Evolutionary conservation across 2,888 invertebrate species (phyloP), one percentile per base, ranked within the genome.

Genomic region (Dryococelus australis): DNA sequence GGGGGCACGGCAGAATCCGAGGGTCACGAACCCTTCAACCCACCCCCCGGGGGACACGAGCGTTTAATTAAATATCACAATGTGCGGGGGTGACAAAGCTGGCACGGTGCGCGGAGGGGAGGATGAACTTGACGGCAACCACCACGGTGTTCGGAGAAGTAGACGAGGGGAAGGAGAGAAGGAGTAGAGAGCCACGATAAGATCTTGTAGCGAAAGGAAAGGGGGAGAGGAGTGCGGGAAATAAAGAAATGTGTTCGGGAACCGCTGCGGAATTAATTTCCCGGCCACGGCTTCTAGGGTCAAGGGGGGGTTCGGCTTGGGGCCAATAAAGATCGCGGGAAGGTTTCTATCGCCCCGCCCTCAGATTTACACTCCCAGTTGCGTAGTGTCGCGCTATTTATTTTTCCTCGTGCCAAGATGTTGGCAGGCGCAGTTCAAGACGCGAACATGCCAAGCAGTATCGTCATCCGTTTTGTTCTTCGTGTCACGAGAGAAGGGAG

Each of bases 51-150:
- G n/a, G 65, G 65, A 65, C 65, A 65, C 65, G 65, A 65, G 65
- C 65, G 65, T 65, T 65, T 65, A 65, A 65, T 65, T 65, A 65
- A 65, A 65, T 65, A 65, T 65, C 65, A 65, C 65, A 24, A 65
- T 24, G 24, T 65, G 65, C 16, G 65, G 5, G 65, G 20, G 24
- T 65, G 65, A 65, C 65, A 65, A 65, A 65, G 65, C 5, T 20
- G 20, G 65, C 10, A 24, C 9, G 47, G 6, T 12, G 47, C 12
- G 47, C 12, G 47, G 47, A 47, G 47, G 47, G 47, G 47, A 12
- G 47, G 47, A 47, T 47, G 47, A 47, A 47, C 47, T 47, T 47
- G 47, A 47, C 6, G 47, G 47, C 47, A 47, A 12, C 6, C 6
- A 12, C 47, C 47, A 9, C 6, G 47, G 47, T 9, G 47, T 6